A percentile compares a stretch with the other conserved stretches of the same genome.
These are phyloP conservation scores for Sapayoa aenigma DNA, from an alignment of 2,113 vertebrate genomes.

Conservation along the genomic window DNA sequence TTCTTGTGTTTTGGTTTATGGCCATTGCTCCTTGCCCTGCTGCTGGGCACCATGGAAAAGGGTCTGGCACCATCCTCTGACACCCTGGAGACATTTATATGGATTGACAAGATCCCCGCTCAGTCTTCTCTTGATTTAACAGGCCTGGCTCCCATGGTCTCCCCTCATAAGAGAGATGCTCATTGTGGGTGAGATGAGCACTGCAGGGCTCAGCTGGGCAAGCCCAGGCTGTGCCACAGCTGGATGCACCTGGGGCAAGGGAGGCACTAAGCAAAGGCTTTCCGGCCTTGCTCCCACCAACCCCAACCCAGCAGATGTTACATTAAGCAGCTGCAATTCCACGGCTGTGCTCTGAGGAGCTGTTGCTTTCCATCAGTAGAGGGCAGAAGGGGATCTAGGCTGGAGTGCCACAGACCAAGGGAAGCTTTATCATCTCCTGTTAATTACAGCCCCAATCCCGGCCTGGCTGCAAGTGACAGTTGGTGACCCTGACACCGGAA, in stretches of 20 bases:
- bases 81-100: background rate
- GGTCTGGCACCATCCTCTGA: background rate
- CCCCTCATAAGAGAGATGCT: background rate
- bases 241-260: background rate
- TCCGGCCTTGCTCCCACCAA: background rate
- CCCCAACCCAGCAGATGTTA: background rate
- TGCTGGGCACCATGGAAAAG: background rate
- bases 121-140: background rate
- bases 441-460: background rate
- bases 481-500: background rate
- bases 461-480: background rate
- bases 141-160: background rate
- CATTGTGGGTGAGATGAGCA: background rate
- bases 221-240: background rate
- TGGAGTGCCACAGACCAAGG: background rate
- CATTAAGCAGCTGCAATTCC: background rate
- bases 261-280: background rate
- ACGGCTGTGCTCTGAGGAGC: fast-evolving
- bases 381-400: conserved; percentile 15
- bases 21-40: background rate
- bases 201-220: background rate
- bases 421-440: background rate
- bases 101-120: background rate
- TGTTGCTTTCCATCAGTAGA: background rate
- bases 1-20: background rate